Evolutionary conservation across 2,113 vertebrate species (phyloP), one percentile per base, ranked within the genome.

Genomic region (Thomomys bottae): DNA sequence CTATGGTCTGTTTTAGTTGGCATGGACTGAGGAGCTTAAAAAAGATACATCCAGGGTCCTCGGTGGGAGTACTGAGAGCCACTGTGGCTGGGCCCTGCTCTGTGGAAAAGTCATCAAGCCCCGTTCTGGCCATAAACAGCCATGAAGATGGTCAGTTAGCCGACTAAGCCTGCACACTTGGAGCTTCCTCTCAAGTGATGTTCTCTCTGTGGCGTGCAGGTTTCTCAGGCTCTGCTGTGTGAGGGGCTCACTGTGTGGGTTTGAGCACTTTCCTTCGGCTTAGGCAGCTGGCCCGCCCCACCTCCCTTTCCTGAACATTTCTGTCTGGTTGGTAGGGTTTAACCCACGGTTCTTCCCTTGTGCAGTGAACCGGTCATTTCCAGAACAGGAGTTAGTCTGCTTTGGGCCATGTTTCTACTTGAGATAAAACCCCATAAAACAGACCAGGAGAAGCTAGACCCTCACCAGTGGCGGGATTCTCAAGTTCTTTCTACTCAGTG

Each of bases 111-210:
- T 66, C 36, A 7, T 66, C 42, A 54, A 78, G 77, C 76, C 79
- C 85, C 57, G 34, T 83, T 81, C 59, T 84, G 85, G 45, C 68
- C 61, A 32, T 76, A 93, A 84, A 85, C 89, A 94, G 3, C 66
- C 82, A 66, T 84, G 57, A 72, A 72, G 30, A 88, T 87, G 78
- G 82, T 89, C 81, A 64, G 61, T 75, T 84, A 64, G 71, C 82
- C 70, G 67, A 95, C 94, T 88, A 90, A 93, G 88, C 77, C 26
- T 75, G 1, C 0, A 15, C 45, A 36, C 59, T 77, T 20, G 79
- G 42, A 24, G n/a, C 36, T n/a, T 79, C 80, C 72, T 93, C n/a
- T 40, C 7, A 4, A 12, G 8, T 32, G 10, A 12, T 84, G 38
- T 36, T 10, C 38, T 82, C 63, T 61, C 28, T 61, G 3, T 34